Base-by-base conservation (phyloP, 1,140 invertebrate species). In the Saccostrea cuccullata region DNA sequence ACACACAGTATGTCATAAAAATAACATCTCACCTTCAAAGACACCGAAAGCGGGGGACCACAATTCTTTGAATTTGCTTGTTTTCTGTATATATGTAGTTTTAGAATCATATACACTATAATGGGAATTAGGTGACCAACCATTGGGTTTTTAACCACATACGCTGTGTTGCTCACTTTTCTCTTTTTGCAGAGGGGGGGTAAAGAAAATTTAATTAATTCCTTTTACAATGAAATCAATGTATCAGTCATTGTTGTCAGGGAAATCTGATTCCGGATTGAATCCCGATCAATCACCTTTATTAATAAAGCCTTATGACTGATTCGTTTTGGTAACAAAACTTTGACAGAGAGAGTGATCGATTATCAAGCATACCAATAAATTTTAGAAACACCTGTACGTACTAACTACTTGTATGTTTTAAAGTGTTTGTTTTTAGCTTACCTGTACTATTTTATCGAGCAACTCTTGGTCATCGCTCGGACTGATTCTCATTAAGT, bases 381-480 rank as follows among this genome's bases (percentile, higher is more conserved):
- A 26, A 13, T 73, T 73, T 73, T 8, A 36, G 67, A 30, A 15
- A 77, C 70, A 77, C 70, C 70, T 77, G 30, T 36, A 77, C 13
- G 11, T 13, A 15, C 23, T 15, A 30, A 2, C 17, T 47, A 47
- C 47, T 20, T 20, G 15, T n/a, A 64, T 60, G 8, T 5, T 20
- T 20, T 23, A 0, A 82, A 30, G 23, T 15, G 40, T 23, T 83
- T 23, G 9, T 47, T 82, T 83, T 5, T 20, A 84, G 23, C 82
- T n/a, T 86, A 93, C 92, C 91, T 93, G 90, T 9, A 92, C 92
- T 64, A 93, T 91, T 88, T 93, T 92, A 40, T 93, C 90, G 11
- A 93, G 86, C 6, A 92, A 84, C 15, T 87, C 84, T 4, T 67
- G 60, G 64, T 91, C 90, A 17, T 90, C 88, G 86, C 90, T 93